Evolutionary conservation across 2,113 vertebrate species (phyloP).

Genomic region (Fulmarus glacialis): DNA sequence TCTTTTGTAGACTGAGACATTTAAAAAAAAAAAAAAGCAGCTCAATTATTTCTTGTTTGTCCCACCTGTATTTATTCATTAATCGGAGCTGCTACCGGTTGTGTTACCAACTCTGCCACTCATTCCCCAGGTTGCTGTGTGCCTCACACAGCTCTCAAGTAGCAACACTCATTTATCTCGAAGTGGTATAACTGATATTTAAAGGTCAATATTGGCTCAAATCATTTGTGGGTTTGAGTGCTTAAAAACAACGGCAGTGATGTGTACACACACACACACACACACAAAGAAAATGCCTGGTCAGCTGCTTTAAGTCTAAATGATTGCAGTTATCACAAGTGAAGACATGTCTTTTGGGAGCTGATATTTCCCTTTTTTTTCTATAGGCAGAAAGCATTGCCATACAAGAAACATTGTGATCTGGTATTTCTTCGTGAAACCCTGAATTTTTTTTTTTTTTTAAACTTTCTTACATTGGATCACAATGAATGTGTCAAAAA

Average conservation of each 20-base stretch:
- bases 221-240: constrained; percentile 4
- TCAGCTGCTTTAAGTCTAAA: constrained; percentile 4
- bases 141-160: neutral
- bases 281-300: neutral
- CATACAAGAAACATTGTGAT: neutral
- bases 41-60: neutral
- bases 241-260: neutral
- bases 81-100: neutral
- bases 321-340: constrained; percentile 5
- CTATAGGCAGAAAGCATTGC: neutral
- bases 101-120: neutral
- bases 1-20: neutral
- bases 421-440: neutral
- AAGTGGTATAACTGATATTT: constrained; percentile 56
- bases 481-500: neutral
- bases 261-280: neutral
- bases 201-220: constrained; percentile 62
- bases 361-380: constrained; percentile 35
- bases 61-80: neutral
- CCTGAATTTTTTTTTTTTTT: neutral
- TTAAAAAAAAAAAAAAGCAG: neutral
- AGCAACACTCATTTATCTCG: constrained; percentile 38
- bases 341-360: constrained; percentile 2
- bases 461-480: neutral
- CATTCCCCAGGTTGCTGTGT: neutral